These are phyloP conservation scores for Urechis unicinctus DNA, from an alignment of 2,888 invertebrate genomes.

Conservation along the genomic window DNA sequence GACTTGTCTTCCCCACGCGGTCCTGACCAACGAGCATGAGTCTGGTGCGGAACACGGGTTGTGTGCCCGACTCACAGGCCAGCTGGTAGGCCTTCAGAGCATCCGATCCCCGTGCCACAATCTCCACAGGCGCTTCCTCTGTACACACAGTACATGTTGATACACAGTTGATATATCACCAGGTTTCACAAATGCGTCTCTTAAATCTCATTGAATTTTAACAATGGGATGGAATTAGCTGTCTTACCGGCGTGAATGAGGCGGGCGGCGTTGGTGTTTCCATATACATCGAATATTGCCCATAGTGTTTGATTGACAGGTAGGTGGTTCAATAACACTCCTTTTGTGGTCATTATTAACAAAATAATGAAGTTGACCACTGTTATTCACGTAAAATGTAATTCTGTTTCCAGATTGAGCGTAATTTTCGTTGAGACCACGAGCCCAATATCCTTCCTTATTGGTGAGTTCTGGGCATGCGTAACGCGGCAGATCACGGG, in stretches of 20 bases:
- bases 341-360: conserved; percentile 47
- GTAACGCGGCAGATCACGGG: conserved; percentile 36
- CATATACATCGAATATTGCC: conserved; percentile 49
- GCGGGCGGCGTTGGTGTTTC: conserved; percentile 41
- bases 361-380: conserved; percentile 45
- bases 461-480: conserved; percentile 39
- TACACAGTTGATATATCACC: background rate
- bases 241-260: conserved; percentile 44
- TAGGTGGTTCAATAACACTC: conserved; percentile 38
- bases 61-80: conserved; percentile 46
- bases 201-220: background rate
- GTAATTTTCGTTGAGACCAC: conserved; percentile 36
- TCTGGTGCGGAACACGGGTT: conserved; percentile 43
- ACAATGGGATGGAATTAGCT: background rate
- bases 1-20: conserved; percentile 46
- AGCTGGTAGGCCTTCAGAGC: conserved; percentile 46
- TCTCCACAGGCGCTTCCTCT: conserved; percentile 49
- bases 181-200: background rate
- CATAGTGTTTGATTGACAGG: conserved; percentile 39
- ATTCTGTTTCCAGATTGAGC: conserved; percentile 32
- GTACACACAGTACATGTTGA: conserved; percentile 5
- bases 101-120: conserved; percentile 47
- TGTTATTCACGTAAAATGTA: conserved; percentile 37
- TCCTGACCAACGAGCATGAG: conserved; percentile 50
- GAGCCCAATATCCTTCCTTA: conserved; percentile 43